Base-by-base conservation (phyloP, 2,113 vertebrate genomes). In the Diglossa brunneiventris region DNA sequence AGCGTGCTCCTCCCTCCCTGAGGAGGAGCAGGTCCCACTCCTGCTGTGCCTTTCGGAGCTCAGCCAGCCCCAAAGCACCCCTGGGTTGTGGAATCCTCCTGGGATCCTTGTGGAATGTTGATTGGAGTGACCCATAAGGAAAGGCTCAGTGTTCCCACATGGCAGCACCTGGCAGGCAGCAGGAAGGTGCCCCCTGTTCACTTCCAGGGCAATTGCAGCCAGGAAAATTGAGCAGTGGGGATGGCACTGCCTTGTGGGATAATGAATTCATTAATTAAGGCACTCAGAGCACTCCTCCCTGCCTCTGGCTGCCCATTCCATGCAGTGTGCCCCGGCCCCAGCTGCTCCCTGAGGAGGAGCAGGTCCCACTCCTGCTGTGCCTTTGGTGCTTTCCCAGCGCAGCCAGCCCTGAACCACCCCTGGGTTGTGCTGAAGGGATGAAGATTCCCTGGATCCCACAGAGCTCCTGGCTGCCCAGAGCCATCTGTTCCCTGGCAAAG, bases 311-410 rank as follows among this genome's bases (percentile, higher is more conserved):
- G 7, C 70, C 7, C 6, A 1, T 5, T 3, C 30, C 7, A 0
- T 6, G 35, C 4, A 3, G 7, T 27, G 4, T 2, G 15, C 35
- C 47, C 49, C 47, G 21, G 49, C 61, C 23, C 50, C 41, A 27
- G 10, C 62, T 41, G 61, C 35, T 52, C 9, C 58, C 56, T 1
- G 1, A 47, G 24, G 39, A 46, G 46, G 1, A n/a, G 23, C 64
- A 41, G 49, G 0, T 27, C 49, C 66, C 24, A 0, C 12, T 42
- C 52, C 86, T 21, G 66, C n/a, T 0, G 7, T 18, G 26, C 6
- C 47, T 83, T 22, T 0, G 6, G 5, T 18, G 80, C 6, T 61
- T 74, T 27, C 68, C 0, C 1, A 70, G 70, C 69, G 55, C 73
- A 58, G 56, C 37, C 82, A 84, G 70, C 59, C 61, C 70, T 0